These are phyloP conservation scores for Neodon shergylaensis DNA, from an alignment of 2,113 vertebrate genomes.

Conservation along the genomic window DNA sequence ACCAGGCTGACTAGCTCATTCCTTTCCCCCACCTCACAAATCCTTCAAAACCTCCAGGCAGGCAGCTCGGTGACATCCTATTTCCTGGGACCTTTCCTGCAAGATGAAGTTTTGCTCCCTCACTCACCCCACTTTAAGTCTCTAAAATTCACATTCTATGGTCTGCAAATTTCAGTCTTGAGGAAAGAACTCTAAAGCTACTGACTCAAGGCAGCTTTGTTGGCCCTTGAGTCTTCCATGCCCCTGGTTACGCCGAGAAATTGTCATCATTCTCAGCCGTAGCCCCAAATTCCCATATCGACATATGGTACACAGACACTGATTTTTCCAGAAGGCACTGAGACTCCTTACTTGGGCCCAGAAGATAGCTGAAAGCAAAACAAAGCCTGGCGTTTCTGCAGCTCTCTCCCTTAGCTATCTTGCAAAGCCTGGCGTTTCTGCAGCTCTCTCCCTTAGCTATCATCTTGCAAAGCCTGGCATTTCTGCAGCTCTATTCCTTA, in stretches of 20 bases:
- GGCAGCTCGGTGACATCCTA: background rate
- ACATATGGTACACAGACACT: background rate
- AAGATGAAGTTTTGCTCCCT: background rate
- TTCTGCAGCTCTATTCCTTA: background rate
- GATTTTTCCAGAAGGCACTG: background rate
- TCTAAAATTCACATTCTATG: background rate
- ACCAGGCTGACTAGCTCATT: background rate
- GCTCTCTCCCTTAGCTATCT: no score
- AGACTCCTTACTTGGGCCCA: background rate
- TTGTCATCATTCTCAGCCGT: background rate
- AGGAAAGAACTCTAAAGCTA: background rate
- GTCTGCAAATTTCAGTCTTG: background rate
- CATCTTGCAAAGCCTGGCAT: no score
- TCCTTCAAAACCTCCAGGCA: background rate
- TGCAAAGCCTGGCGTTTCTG: background rate
- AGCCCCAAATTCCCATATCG: background rate
- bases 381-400: background rate
- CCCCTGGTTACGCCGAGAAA: background rate
- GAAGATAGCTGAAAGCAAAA: background rate
- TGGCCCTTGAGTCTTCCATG: background rate
- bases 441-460: no score
- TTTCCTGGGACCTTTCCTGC: background rate
- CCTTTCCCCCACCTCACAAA: background rate
- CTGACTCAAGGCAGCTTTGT: background rate
- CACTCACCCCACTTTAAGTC: background rate